Base-by-base conservation (phyloP, 2,113 vertebrate genomes). In the Porphyrio hochstetteri region DNA sequence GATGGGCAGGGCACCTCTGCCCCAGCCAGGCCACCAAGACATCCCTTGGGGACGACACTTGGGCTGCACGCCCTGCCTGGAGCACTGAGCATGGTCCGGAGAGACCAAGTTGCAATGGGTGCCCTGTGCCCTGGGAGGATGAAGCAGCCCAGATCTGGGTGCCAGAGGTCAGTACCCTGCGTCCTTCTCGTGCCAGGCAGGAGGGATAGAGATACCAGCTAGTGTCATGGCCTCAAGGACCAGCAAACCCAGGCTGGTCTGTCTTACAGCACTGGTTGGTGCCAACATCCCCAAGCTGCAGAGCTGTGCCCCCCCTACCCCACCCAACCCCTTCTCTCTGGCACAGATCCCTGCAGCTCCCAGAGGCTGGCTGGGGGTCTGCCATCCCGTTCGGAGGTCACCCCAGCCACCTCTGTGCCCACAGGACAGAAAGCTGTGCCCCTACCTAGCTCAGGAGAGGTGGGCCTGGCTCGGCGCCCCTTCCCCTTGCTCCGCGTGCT, bases 391-490 rank as follows among this genome's bases (percentile, higher is more conserved):
- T 53, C 69, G 55, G 55, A 11, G 50, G 15, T 36, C 35, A 18
- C 13, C 23, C 1, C 7, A 27, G 16, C 48, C 90, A 83, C 20
- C 35, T 57, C 55, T 23, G 23, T 61, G 40, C 82, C 70, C 4
- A 2, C 19, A 21, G 78, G 9, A 24, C 36, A 76, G 55, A 92
- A 90, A 96, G 80, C 24, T 29, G 19, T 76, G 53, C 29, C 56
- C 98, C 82, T 97, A 99, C 99, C 99, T 95, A 98, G 96, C 94
- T 99, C 99, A 21, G 99, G 99, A 53, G 99, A 99, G 86, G 98
- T 97, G 63, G 99, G 99, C 90, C 99, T 98, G 61, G 97, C 91
- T 86, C 99, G 98, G 11, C 98, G 98, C 76, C 98, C 98, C 97
- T 98, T 99, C 81, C 98, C 99, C 97, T 98, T 99, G 96, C 97